These are phyloP conservation scores for Leptinotarsa undecemlineata DNA, from an alignment of 1,140 invertebrate genomes.

Conservation along the genomic window DNA sequence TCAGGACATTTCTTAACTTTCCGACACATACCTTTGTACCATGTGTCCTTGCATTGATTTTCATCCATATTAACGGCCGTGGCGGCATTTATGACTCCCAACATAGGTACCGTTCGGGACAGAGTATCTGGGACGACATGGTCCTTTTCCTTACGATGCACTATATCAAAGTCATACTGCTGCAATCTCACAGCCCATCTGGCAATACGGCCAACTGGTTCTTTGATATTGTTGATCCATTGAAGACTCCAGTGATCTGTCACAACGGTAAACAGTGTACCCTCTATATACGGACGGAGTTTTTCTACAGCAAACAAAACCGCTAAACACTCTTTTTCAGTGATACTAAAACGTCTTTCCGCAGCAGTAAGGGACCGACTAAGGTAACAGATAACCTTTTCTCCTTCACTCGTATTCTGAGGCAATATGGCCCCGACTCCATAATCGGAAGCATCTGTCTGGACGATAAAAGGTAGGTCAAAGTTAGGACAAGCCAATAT, in stretches of 20 bases:
- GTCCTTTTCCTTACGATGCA: neutral
- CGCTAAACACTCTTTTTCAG: conserved; percentile 58
- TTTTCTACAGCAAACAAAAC: conserved; percentile 55
- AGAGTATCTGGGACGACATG: neutral
- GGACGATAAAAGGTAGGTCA: conserved; percentile 22
- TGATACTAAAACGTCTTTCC: conserved; percentile 56
- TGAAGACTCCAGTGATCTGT: neutral
- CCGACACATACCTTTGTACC: conserved; percentile 4
- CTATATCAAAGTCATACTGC: neutral
- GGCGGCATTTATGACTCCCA: neutral
- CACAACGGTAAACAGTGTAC: neutral
- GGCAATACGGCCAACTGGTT: neutral
- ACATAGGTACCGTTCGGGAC: neutral
- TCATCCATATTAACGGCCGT: neutral
- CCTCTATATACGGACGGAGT: neutral
- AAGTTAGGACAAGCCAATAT: conserved; percentile 30
- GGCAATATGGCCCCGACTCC: conserved; percentile 40
- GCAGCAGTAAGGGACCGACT: conserved; percentile 48
- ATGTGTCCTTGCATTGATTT: conserved; percentile 10
- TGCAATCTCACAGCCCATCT: neutral
- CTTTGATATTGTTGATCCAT: neutral
- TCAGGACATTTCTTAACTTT: conserved; percentile 9
- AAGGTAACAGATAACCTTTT: conserved; percentile 35
- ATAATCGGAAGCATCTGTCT: conserved; percentile 38
- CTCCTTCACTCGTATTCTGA: conserved; percentile 36